Evolutionary conservation across 2,888 invertebrate species (phyloP).

Genomic region (Polietes domitor): DNA sequence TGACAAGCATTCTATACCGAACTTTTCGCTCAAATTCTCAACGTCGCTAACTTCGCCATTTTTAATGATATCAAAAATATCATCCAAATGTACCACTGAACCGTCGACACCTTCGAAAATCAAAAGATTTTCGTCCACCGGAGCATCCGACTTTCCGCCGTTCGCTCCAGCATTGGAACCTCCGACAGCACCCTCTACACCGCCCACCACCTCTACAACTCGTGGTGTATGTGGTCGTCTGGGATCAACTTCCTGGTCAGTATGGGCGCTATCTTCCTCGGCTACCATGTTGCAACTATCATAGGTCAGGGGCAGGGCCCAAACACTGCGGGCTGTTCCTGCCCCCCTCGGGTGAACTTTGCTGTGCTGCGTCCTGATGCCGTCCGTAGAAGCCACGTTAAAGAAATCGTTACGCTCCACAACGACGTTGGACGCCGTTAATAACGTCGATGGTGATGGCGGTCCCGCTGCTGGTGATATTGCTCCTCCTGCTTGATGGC

Average conservation of each 20-base stretch:
- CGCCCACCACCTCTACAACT: conserved; percentile 67
- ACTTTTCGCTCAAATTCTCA: conserved; percentile 91
- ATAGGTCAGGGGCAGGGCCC: conserved; percentile 89
- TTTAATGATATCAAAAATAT: conserved; percentile 92
- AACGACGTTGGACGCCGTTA: conserved; percentile 67
- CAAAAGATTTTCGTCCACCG: conserved; percentile 75
- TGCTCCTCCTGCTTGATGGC: conserved; percentile 72
- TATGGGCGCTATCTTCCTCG: conserved; percentile 83
- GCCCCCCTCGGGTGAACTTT: conserved; percentile 92
- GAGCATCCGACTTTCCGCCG: conserved; percentile 60
- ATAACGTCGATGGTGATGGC: conserved; percentile 60
- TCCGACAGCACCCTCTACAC: conserved; percentile 69
- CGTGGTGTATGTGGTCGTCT: conserved; percentile 76
- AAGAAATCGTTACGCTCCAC: conserved; percentile 77
- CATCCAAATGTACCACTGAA: conserved; percentile 81
- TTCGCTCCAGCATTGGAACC: conserved; percentile 48
- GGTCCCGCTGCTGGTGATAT: conserved; percentile 63
- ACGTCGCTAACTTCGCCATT: conserved; percentile 92
- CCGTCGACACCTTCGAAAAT: conserved; percentile 77
- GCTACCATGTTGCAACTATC: conserved; percentile 90
- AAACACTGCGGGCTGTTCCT: conserved; percentile 88
- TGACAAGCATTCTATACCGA: conserved; percentile 88
- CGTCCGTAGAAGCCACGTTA: conserved; percentile 80
- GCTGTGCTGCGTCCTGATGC: conserved; percentile 80
- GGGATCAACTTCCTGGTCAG: conserved; percentile 79